Evolutionary conservation across 2,797 vertebrate species (phyloP).

Genomic region (Micropoecilia bifurca): DNA sequence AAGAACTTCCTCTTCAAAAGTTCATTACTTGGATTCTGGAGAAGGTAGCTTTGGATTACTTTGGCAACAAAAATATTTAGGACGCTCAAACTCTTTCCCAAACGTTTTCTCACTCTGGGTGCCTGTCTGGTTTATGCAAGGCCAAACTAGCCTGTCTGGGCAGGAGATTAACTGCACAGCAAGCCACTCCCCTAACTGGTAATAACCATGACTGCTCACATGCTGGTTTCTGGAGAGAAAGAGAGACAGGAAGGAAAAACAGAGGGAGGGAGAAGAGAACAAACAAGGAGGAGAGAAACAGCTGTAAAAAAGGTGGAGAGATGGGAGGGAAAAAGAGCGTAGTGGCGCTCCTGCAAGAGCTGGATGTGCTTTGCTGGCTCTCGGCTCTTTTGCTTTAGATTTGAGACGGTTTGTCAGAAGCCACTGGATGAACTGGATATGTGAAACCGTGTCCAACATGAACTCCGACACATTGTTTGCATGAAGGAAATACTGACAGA

Average conservation of each 20-base stretch:
- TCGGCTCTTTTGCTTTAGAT: constrained; percentile 49
- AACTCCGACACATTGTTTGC: constrained; percentile 24
- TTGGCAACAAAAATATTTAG: constrained; percentile 76
- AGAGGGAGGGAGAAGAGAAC: constrained; percentile 28
- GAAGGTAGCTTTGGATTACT: constrained; percentile 47
- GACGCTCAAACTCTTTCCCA: constrained; percentile 55
- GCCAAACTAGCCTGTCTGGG: constrained; percentile 63
- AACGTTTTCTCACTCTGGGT: constrained; percentile 35
- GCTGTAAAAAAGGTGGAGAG: constrained; percentile 59
- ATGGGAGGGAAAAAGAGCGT: constrained; percentile 57
- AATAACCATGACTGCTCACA: constrained; percentile 24
- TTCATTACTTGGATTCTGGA: constrained; percentile 60
- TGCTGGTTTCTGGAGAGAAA: constrained; percentile 8
- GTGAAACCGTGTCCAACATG: constrained; percentile 39
- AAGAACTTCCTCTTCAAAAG: constrained; percentile 56
- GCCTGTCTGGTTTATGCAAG: constrained; percentile 40
- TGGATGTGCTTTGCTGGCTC: constrained; percentile 37
- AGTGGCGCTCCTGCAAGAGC: constrained; percentile 54
- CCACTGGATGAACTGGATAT: constrained; percentile 30
- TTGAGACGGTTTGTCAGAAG: constrained; percentile 27
- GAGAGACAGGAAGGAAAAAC: constrained; percentile 12
- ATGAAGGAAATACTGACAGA: constrained; percentile 39
- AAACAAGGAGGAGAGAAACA: constrained; percentile 47
- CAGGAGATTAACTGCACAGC: constrained; percentile 62
- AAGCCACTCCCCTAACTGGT: constrained; percentile 52